Evolutionary conservation across 2,888 invertebrate species (phyloP).

Genomic region (Dendrolimus pini): DNA sequence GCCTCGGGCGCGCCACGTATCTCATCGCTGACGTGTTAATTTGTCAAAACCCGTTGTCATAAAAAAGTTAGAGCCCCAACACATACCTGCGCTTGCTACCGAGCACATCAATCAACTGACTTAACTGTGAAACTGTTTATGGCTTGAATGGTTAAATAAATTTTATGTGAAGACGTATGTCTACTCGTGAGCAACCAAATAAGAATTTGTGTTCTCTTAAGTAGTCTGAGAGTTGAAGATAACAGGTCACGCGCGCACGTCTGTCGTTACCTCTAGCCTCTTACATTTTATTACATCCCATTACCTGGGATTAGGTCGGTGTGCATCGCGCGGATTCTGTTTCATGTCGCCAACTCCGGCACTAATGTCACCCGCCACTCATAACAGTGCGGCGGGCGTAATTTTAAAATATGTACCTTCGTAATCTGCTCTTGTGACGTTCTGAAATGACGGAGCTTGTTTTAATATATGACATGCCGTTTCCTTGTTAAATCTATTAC

Average conservation of each 20-base stretch:
- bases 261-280: conserved; percentile 64
- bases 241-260: conserved; percentile 68
- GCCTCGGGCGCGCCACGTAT: conserved; percentile 44
- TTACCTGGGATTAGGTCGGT: conserved; percentile 58
- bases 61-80: conserved; percentile 46
- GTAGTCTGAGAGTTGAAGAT: conserved; percentile 48
- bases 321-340: conserved; percentile 56
- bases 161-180: neutral
- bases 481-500: neutral
- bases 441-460: conserved; percentile 28
- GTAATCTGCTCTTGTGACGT: conserved; percentile 23
- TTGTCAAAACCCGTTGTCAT: conserved; percentile 62
- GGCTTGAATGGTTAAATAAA: conserved; percentile 1
- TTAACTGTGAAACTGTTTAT: conserved; percentile 1
- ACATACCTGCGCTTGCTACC: conserved; percentile 17
- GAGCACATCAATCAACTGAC: conserved; percentile 15
- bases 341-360: conserved; percentile 43
- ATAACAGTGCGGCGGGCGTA: conserved; percentile 31
- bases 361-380: conserved; percentile 39
- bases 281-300: conserved; percentile 66
- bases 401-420: conserved; percentile 40
- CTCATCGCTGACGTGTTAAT: conserved; percentile 56
- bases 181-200: conserved; percentile 27
- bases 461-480: conserved; percentile 15
- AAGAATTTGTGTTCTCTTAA: conserved; percentile 45